phyloP scores from a whole-genome alignment of 2,113 vertebrate genomes.

The Aegithalos caudatus region DNA sequence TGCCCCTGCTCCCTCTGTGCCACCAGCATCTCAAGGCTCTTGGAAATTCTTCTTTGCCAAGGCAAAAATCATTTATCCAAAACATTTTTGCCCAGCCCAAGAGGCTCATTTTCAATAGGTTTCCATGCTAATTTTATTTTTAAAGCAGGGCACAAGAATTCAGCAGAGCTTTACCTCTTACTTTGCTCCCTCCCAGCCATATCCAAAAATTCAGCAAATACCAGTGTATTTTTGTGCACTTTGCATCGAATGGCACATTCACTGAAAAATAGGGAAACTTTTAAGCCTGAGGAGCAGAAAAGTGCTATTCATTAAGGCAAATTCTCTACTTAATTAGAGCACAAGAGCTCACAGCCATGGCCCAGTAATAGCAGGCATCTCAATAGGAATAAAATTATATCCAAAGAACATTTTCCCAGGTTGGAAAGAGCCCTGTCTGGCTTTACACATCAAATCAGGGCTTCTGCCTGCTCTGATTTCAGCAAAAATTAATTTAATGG shows the following conservation, averaged over 20 bases:
- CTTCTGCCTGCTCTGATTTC: background rate
- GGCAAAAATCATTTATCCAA: background rate
- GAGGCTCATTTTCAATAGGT: background rate
- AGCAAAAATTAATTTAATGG: background rate
- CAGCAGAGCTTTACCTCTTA: background rate
- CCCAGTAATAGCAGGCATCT: background rate
- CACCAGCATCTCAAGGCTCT: background rate
- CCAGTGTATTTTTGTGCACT: rapidly evolving
- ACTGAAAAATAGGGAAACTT: background rate
- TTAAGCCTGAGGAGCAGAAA: background rate
- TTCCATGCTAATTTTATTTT: background rate
- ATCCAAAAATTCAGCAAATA: background rate
- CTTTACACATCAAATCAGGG: background rate
- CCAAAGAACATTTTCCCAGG: background rate
- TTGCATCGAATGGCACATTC: background rate
- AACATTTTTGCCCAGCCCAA: background rate
- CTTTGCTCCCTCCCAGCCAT: background rate
- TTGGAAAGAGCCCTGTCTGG: background rate
- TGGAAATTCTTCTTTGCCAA: background rate
- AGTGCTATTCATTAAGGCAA: background rate
- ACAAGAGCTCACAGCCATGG: background rate
- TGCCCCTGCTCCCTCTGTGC: rapidly evolving
- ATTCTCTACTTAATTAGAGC: background rate
- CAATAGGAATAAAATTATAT: background rate
- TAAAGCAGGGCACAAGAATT: background rate